Percentiles rank a stretch among this genome's conserved stretches.
These are phyloP conservation scores for Cydia pomonella DNA, from an alignment of 1,140 invertebrate species.

Conservation along the genomic window DNA sequence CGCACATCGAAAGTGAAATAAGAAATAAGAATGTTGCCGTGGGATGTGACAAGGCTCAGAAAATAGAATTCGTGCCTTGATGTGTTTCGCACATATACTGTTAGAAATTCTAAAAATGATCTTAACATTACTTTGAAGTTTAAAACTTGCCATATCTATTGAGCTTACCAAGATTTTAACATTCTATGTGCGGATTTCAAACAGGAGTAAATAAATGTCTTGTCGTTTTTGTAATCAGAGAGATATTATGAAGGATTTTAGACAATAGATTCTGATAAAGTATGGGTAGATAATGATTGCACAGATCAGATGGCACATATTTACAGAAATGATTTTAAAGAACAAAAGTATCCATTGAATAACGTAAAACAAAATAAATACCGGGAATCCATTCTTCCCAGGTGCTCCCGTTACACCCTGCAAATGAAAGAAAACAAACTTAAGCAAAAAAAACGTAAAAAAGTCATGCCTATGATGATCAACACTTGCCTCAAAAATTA, in stretches of 20 bases:
- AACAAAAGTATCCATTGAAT: conserved; percentile 45
- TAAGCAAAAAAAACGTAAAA: conserved; percentile 43
- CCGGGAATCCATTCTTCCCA: conserved; percentile 94
- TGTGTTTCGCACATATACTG: not conserved
- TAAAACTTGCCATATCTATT: not conserved
- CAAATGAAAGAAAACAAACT: conserved; percentile 71
- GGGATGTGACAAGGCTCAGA: not conserved
- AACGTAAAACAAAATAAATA: conserved; percentile 76
- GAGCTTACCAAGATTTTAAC: not conserved
- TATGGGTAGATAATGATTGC: not conserved
- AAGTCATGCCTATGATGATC: too few species aligned
- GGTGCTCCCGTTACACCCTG: conserved; percentile 89
- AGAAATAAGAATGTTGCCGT: not conserved
- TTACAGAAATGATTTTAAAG: conserved; percentile 38
- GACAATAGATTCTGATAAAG: not conserved
- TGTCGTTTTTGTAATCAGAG: not conserved
- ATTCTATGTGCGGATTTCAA: not conserved
- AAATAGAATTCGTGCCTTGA: conserved; percentile 4
- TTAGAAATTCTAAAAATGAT: not conserved
- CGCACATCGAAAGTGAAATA: conserved; percentile 14
- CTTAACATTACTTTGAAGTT: not conserved
- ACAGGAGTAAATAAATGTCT: not conserved
- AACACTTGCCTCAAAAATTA: not conserved
- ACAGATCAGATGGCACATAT: not conserved
- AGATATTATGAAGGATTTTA: not conserved